Conservation (phyloP, 2,888 invertebrate species). For the Xestia xanthographa region DNA sequence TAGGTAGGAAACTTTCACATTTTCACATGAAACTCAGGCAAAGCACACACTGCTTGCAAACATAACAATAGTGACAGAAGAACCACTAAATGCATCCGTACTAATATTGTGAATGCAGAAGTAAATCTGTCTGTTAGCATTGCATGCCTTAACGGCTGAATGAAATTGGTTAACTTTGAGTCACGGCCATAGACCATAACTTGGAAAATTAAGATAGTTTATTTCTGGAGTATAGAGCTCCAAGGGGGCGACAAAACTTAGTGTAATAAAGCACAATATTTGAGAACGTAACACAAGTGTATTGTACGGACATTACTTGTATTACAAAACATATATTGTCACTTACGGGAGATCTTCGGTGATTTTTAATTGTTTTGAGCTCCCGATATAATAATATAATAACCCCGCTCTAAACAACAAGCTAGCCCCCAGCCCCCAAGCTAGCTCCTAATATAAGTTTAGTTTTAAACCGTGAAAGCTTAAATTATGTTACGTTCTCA, state of each 20-base stretch:
- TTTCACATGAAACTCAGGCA: conserved; percentile 56
- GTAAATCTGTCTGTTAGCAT: background rate
- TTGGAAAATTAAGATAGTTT: background rate
- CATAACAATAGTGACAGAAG: conserved; percentile 17
- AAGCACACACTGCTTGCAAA: conserved; percentile 44
- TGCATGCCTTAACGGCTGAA: background rate
- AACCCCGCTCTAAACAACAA: no score
- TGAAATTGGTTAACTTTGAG: background rate
- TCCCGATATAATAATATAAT: no score
- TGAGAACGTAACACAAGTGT: no score
- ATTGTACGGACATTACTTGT: no score
- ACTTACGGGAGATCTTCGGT: no score
- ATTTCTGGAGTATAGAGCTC: background rate
- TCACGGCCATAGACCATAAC: background rate
- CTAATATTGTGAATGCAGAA: background rate
- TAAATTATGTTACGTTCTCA: no score
- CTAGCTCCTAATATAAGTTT: no score
- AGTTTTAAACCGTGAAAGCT: no score
- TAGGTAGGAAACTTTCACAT: conserved; percentile 67
- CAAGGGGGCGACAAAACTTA: background rate
- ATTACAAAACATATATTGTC: no score
- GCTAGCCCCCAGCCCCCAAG: no score
- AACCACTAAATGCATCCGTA: background rate
- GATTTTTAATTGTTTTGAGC: no score
- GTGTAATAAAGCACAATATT: background rate